A percentile compares a stretch with the other conserved stretches of the same genome.
phyloP scores from a whole-genome alignment of 2,888 invertebrate species.

The Abrostola triplasia region DNA sequence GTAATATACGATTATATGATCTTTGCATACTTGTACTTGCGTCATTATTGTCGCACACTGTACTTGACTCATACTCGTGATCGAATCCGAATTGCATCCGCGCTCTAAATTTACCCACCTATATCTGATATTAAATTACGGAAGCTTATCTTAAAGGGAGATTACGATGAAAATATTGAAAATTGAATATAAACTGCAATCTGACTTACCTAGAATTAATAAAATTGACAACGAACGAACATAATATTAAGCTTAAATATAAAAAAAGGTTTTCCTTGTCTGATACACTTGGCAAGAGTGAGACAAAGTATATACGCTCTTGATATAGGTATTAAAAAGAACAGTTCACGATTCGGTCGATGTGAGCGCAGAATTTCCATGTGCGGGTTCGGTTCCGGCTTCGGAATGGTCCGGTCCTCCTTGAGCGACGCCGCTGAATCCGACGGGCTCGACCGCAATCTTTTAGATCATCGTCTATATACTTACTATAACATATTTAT shows the following conservation, averaged over 20 bases:
- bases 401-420: conserved; percentile 85
- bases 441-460: conserved; percentile 74
- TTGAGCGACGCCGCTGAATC: conserved; percentile 77
- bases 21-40: conserved; percentile 7
- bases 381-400: conserved; percentile 81
- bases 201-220: conserved; percentile 18
- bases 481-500: conserved; percentile 56
- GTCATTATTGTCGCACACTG: conserved; percentile 32
- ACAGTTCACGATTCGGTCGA: conserved; percentile 61
- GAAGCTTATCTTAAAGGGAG: conserved; percentile 41
- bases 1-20: conserved; percentile 3
- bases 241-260: conserved; percentile 14
- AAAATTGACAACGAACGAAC: conserved; percentile 37
- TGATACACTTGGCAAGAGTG: conserved; percentile 17
- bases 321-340: conserved; percentile 57
- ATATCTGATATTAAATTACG: conserved; percentile 42
- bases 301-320: conserved; percentile 46
- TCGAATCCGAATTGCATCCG: conserved; percentile 5
- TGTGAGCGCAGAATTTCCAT: conserved; percentile 72
- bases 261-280: conserved; percentile 28
- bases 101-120: conserved; percentile 12
- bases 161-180: conserved; percentile 9
- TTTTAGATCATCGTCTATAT: conserved; percentile 77
- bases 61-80: conserved; percentile 16
- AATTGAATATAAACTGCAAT: neutral